Conservation (phyloP, 2,797 vertebrate species). For the Pseudotriccus pelzelni region DNA sequence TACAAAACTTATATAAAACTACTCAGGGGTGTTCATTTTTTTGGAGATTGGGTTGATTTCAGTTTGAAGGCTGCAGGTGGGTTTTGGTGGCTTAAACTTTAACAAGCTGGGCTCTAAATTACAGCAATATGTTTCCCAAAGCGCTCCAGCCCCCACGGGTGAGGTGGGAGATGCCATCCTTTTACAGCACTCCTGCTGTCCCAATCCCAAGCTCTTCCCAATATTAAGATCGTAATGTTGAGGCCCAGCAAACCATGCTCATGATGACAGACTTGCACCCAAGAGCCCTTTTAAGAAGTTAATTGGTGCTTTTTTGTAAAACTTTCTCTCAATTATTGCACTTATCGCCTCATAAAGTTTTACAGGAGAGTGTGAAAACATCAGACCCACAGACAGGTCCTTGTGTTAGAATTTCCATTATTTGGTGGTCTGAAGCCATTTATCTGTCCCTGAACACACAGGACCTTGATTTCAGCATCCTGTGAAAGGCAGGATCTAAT, state of each 20-base stretch:
- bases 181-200: not conserved
- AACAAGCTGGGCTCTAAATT: not conserved
- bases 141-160: rapidly evolving
- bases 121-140: rapidly evolving
- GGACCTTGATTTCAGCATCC: slow-evolving; percentile 51
- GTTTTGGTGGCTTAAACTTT: not conserved
- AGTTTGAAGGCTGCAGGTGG: not conserved
- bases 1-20: not conserved
- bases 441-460: not conserved
- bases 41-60: not conserved
- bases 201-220: not conserved
- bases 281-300: not conserved
- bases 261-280: rapidly evolving
- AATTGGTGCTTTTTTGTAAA: not conserved
- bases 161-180: not conserved
- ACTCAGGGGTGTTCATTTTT: not conserved
- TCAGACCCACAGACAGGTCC: not conserved
- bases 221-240: not conserved
- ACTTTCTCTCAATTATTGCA: not conserved
- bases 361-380: not conserved
- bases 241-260: not conserved
- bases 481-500: slow-evolving; percentile 59
- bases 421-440: slow-evolving; percentile 7
- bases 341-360: rapidly evolving
- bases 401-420: not conserved